These are phyloP conservation scores for Exaiptasia diaphana DNA, from an alignment of 64 coral and sea anemone species.

Conservation along the genomic window DNA sequence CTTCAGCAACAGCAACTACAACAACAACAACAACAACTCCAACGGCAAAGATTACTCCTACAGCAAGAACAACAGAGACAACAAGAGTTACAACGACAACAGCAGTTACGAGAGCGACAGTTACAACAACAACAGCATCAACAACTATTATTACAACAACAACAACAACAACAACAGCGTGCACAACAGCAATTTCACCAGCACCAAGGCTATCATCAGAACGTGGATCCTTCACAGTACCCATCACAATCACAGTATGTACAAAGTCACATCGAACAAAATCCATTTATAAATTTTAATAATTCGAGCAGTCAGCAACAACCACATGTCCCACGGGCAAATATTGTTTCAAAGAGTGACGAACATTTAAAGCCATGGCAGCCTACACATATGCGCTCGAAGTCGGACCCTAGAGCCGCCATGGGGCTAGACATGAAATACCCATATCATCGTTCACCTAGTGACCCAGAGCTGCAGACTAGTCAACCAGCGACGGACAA, in stretches of 20 bases:
- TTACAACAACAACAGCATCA: conserved; percentile 30
- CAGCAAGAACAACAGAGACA: background rate
- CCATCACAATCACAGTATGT: background rate
- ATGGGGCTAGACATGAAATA: background rate
- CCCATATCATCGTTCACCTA: conserved; percentile 42
- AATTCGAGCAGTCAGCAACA: background rate
- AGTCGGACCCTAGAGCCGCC: conserved; percentile 38
- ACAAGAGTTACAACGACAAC: conserved; percentile 6
- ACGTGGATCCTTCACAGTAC: background rate
- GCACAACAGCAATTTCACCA: background rate
- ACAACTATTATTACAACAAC: too few relatives aligned
- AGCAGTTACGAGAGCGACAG: background rate
- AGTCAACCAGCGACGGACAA: background rate
- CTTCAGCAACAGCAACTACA: background rate
- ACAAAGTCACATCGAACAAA: conserved; percentile 6
- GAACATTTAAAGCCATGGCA: conserved; percentile 26
- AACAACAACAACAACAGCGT: too few relatives aligned
- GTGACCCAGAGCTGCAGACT: conserved; percentile 40
- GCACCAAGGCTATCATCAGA: background rate
- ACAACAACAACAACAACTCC: background rate
- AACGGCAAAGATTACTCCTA: background rate
- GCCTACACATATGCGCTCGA: conserved; percentile 42
- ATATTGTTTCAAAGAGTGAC: background rate
- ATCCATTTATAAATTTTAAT: conserved; percentile 39
- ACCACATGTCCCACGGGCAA: too few relatives aligned